Base-by-base conservation (phyloP, 2,888 invertebrate species). In the Epicampocera succincta region DNA sequence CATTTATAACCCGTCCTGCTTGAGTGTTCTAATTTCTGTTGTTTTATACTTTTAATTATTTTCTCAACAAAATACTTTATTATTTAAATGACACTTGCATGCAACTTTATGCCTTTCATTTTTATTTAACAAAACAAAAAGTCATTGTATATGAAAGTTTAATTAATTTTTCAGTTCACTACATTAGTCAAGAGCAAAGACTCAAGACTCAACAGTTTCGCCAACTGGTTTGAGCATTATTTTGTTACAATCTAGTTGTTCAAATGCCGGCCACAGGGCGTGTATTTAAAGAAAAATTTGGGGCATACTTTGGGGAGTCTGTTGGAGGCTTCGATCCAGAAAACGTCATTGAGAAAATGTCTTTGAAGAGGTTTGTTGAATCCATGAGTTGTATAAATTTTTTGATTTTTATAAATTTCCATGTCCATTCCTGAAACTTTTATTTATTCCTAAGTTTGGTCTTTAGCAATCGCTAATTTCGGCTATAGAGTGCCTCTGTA, bases 1-100 rank as follows among this genome's bases (percentile, higher is more conserved):
- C 82, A 82, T 78, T 82, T 78, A 78, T 82, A 71, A 77, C 74
- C 44, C n/a, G 44, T 60, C 60, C 11, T 33, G 50, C 44, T 40
- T 61, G 56, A 46, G 46, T 65, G 56, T 56, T 79, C 68, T 74
- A 66, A 54, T 50, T 68, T 54, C 29, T 54, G 52, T 48, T 69
- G 46, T 40, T 42, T 52, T 44, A 44, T 52, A 17, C 46, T 46
- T 46, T 44, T 73, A 78, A 82, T 78, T 82, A 82, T 71, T 69
- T 69, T 74, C 61, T 75, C 42, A 66, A 82, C 77, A 69, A 74
- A 69, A 46, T 74, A 82, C 82, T 82, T 82, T 82, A 82, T 75
- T 82, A 82, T 78, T 80, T 72, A 63, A 83, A 80, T 80, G 79
- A 83, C 83, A 83, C 40, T 6, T 80, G 80, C 83, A 80, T 83